Conservation (phyloP, 2,797 vertebrate genomes). For the Cyclopterus lumpus region DNA sequence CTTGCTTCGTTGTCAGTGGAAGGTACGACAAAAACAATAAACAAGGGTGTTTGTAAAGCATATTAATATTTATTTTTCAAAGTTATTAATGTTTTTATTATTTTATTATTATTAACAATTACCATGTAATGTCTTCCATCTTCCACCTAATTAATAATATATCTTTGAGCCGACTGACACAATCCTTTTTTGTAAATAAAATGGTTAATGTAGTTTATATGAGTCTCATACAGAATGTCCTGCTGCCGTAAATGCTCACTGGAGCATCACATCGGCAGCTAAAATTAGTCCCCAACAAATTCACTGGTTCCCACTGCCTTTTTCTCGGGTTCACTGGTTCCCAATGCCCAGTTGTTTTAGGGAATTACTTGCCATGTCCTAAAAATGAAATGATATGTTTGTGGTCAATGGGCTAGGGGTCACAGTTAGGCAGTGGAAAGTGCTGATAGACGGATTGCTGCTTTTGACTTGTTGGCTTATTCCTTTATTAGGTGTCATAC, state of each 20-base stretch:
- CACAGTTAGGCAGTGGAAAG: neutral
- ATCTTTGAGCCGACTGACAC: neutral
- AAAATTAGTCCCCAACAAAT: neutral
- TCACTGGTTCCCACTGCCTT: neutral
- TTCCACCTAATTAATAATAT: neutral
- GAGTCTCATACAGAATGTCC: neutral
- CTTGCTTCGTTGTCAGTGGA: constrained; percentile 88
- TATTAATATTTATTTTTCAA: neutral
- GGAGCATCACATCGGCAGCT: neutral
- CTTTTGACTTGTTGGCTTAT: neutral
- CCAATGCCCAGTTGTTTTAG: neutral
- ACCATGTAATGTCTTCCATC: too few species aligned
- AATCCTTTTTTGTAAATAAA: neutral
- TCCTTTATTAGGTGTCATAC: constrained; percentile 2
- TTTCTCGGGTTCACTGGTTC: neutral
- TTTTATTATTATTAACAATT: neutral
- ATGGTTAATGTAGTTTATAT: neutral
- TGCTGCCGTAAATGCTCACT: neutral
- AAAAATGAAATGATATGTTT: neutral
- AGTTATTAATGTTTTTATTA: too few species aligned
- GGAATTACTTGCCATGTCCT: neutral
- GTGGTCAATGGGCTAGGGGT: neutral
- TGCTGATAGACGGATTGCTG: neutral
- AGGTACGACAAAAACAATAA: constrained; percentile 73
- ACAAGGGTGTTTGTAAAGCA: neutral